Evolutionary conservation across 1,140 invertebrate genomes (phyloP).

Genomic region (Coenobita brevimanus): DNA sequence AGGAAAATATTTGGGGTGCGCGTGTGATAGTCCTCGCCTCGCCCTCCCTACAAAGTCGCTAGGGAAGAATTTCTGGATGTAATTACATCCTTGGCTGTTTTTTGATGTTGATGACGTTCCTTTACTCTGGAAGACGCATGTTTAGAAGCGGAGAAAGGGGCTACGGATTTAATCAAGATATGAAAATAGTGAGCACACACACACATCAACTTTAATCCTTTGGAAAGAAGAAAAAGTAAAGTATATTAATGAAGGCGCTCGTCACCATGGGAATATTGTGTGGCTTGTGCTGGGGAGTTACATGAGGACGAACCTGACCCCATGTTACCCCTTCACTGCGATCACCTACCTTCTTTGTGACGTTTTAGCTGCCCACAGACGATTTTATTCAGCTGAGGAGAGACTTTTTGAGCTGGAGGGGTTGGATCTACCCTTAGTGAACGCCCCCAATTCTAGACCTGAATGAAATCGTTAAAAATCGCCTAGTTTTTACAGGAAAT

Average conservation of each 20-base stretch:
- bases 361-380: too few species aligned
- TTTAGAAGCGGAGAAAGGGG: slow-evolving; percentile 44
- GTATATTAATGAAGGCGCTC: not conserved
- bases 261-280: not conserved
- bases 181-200: not conserved
- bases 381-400: too few species aligned
- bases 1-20: not conserved
- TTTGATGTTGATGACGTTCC: slow-evolving; percentile 52
- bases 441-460: too few species aligned
- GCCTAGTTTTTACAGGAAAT: too few species aligned
- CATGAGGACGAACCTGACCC: not conserved
- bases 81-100: slow-evolving; percentile 56
- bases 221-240: not conserved
- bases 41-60: slow-evolving; percentile 35
- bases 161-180: slow-evolving; percentile 34
- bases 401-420: too few species aligned
- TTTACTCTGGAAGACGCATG: slow-evolving; percentile 62
- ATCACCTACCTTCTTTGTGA: too few species aligned
- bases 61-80: slow-evolving; percentile 50
- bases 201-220: slow-evolving; percentile 3
- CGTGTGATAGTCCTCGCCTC: not conserved
- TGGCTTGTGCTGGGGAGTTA: not conserved
- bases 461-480: too few species aligned
- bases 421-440: too few species aligned
- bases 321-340: too few species aligned